phyloP scores from a whole-genome alignment of 2,888 invertebrate genomes.

The Lasioglossum vierecki region DNA sequence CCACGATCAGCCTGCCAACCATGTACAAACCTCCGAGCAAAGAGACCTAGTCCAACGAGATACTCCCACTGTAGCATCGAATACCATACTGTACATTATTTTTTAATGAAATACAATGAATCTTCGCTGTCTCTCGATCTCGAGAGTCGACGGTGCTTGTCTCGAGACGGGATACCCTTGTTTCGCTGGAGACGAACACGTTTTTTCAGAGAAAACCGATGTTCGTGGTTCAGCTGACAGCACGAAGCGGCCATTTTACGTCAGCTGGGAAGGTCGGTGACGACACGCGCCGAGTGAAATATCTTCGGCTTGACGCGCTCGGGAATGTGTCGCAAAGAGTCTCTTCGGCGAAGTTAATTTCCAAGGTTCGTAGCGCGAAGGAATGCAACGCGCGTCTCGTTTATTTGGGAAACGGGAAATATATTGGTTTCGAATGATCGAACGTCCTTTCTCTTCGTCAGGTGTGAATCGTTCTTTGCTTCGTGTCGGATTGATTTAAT shows the following conservation, averaged over 20 bases:
- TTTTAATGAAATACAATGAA: slow-evolving; percentile 59
- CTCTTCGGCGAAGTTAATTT: slow-evolving; percentile 41
- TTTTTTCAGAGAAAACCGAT: slow-evolving; percentile 55
- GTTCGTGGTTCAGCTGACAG: slow-evolving; percentile 70
- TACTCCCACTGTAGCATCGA: slow-evolving; percentile 41
- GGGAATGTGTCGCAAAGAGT: slow-evolving; percentile 47
- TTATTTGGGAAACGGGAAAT: not conserved
- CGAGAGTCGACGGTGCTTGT: not conserved
- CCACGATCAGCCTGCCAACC: slow-evolving; percentile 46
- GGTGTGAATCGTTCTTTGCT: not conserved
- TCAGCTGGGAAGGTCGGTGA: slow-evolving; percentile 73
- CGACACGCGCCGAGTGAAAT: slow-evolving; percentile 70
- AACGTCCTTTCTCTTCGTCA: not conserved
- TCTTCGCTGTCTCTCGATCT: not conserved
- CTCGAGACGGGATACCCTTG: not conserved
- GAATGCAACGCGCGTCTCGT: not conserved
- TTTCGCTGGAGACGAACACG: slow-evolving; percentile 1
- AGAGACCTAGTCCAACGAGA: slow-evolving; percentile 49
- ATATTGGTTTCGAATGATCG: not conserved
- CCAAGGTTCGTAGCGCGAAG: slow-evolving; percentile 25
- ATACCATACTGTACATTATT: slow-evolving; percentile 57
- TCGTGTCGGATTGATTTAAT: not conserved
- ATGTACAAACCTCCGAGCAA: slow-evolving; percentile 31
- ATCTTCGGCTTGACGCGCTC: slow-evolving; percentile 45
- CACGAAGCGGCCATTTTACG: slow-evolving; percentile 69